phyloP scores from a whole-genome alignment of 92 coral and sea anemone species.

The Diadumene lineata region DNA sequence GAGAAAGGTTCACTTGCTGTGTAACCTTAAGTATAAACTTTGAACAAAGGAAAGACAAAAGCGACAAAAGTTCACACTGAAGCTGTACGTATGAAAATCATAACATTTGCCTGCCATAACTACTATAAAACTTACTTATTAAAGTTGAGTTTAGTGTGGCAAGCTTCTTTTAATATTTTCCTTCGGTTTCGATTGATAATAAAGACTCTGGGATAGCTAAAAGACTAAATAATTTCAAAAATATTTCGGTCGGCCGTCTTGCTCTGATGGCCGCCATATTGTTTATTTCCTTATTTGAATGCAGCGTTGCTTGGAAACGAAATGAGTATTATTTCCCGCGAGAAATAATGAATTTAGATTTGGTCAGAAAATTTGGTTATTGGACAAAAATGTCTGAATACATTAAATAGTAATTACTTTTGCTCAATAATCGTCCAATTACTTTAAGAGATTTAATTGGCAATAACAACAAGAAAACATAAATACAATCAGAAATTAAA shows the following conservation, averaged over 20 bases:
- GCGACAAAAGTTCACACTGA: not conserved
- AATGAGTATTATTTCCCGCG: not conserved
- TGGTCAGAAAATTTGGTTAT: too few relatives aligned
- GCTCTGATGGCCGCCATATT: not conserved
- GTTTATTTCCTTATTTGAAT: not conserved
- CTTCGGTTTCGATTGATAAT: not conserved
- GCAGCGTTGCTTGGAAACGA: not conserved
- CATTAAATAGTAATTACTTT: not conserved
- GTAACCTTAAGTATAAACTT: not conserved
- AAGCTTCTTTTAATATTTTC: not conserved
- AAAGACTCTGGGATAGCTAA: not conserved
- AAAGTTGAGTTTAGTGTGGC: not conserved
- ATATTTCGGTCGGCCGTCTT: not conserved
- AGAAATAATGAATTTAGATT: not conserved
- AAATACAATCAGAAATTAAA: too few relatives aligned
- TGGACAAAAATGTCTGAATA: not conserved
- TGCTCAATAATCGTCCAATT: not conserved
- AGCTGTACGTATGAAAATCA: not conserved
- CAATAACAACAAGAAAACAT: not conserved
- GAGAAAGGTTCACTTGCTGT: not conserved
- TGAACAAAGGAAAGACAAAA: not conserved
- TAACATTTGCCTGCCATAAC: not conserved
- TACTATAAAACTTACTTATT: not conserved
- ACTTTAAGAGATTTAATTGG: not conserved
- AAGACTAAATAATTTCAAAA: not conserved